Conservation (phyloP, 1,140 invertebrate genomes). For the Ylistrum balloti region DNA sequence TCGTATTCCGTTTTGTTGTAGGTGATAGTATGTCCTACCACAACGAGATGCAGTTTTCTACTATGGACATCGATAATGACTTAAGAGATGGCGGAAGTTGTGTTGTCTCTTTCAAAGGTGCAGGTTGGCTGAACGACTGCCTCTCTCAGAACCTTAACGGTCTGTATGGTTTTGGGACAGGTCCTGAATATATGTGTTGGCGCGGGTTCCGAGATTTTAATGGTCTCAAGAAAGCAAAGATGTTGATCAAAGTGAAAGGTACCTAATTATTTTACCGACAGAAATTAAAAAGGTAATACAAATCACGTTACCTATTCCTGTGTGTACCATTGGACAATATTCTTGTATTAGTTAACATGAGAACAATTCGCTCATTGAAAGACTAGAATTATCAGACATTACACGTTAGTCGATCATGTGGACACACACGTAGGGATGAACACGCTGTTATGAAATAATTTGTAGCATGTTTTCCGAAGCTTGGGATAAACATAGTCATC, state of each 20-base stretch:
- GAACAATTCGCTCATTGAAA: too few species aligned
- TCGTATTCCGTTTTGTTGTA: too few species aligned
- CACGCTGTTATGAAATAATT: too few species aligned
- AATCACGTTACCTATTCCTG: too few species aligned
- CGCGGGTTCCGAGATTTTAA: neutral
- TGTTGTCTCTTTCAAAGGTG: neutral
- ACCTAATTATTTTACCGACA: neutral
- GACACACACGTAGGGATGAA: too few species aligned
- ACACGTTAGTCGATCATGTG: too few species aligned
- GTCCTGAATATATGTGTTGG: neutral
- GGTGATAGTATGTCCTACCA: neutral
- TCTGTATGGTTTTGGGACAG: neutral
- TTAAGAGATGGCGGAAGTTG: neutral
- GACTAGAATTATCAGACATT: too few species aligned
- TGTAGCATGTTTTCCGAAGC: too few species aligned
- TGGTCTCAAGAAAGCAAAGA: slow-evolving; percentile 17
- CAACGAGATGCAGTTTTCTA: slow-evolving; percentile 28
- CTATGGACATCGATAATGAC: neutral
- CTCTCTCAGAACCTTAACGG: neutral
- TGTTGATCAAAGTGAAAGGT: neutral
- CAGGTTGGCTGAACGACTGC: neutral
- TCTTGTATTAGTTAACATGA: too few species aligned
- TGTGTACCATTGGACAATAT: too few species aligned
- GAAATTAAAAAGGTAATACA: too few species aligned
- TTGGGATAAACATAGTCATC: too few species aligned